Evolutionary conservation across 2,113 vertebrate genomes (phyloP).

Genomic region (Leptocoma aspasia): DNA sequence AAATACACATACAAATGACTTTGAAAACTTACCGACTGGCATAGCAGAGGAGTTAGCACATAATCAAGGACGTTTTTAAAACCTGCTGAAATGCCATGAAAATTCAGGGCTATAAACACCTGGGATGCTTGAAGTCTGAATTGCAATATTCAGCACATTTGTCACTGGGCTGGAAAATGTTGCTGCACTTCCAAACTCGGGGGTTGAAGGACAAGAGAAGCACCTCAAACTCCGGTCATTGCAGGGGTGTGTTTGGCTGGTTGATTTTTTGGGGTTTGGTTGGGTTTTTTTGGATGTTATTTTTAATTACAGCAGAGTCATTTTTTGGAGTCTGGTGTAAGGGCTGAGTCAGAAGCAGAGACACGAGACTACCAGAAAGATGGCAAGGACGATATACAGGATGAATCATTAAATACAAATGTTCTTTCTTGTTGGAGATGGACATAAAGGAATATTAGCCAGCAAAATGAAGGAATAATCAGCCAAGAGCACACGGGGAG

Average conservation of each 20-base stretch:
- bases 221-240: not conserved
- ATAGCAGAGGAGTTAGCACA: not conserved
- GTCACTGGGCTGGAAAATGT: not conserved
- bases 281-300: not conserved
- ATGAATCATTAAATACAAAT: not conserved
- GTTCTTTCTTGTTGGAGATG: not conserved
- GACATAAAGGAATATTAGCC: not conserved
- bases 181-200: not conserved
- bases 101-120: not conserved
- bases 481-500: not conserved
- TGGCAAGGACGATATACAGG: not conserved
- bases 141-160: not conserved
- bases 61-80: not conserved
- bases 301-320: not conserved
- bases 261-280: not conserved
- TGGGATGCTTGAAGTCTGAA: not conserved
- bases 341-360: not conserved
- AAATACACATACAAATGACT: not conserved
- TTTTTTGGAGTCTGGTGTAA: not conserved
- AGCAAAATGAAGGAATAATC: not conserved
- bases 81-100: not conserved
- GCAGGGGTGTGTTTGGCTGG: not conserved
- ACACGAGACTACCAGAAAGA: accelerated
- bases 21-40: not conserved
- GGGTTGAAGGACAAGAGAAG: not conserved